These are phyloP conservation scores for Folsomia manolachei DNA, from an alignment of 2,888 invertebrate species.

Conservation along the genomic window DNA sequence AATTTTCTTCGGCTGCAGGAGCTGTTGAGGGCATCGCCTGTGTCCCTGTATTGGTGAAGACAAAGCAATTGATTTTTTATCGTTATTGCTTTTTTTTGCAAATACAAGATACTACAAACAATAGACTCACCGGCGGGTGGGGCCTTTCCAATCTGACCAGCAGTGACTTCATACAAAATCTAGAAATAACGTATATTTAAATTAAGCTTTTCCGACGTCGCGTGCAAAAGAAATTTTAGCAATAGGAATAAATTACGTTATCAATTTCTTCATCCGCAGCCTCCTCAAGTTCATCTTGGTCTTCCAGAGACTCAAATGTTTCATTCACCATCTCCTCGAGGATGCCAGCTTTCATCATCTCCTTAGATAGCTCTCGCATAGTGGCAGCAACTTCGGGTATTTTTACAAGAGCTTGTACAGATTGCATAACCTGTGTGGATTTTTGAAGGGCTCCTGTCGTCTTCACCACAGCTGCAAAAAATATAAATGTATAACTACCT, in stretches of 20 bases:
- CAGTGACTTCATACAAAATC: slow-evolving; percentile 84
- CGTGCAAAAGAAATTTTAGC: not conserved
- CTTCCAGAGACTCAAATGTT: slow-evolving; percentile 84
- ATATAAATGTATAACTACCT: slow-evolving; percentile 7
- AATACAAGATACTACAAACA: too few species aligned
- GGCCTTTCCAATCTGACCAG: slow-evolving; percentile 87
- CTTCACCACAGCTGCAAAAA: slow-evolving; percentile 74
- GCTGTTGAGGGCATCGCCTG: slow-evolving; percentile 60
- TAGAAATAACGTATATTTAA: slow-evolving; percentile 52
- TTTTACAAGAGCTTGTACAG: slow-evolving; percentile 87
- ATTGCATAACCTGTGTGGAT: slow-evolving; percentile 97
- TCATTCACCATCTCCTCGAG: slow-evolving; percentile 99
- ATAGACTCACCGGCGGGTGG: too few species aligned
- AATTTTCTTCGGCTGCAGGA: slow-evolving; percentile 60
- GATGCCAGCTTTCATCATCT: slow-evolving; percentile 98
- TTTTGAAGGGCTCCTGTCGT: slow-evolving; percentile 90
- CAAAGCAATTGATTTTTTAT: too few species aligned
- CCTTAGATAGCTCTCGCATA: slow-evolving; percentile 96
- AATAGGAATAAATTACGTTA: slow-evolving; percentile 61
- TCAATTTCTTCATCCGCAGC: slow-evolving; percentile 92
- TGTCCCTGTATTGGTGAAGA: too few species aligned
- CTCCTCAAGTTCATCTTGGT: slow-evolving; percentile 93
- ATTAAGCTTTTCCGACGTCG: too few species aligned
- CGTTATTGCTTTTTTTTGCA: too few species aligned
- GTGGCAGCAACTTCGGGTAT: slow-evolving; percentile 91